phyloP scores from a whole-genome alignment of 1,140 invertebrate species.

The Cydia fagiglandana region DNA sequence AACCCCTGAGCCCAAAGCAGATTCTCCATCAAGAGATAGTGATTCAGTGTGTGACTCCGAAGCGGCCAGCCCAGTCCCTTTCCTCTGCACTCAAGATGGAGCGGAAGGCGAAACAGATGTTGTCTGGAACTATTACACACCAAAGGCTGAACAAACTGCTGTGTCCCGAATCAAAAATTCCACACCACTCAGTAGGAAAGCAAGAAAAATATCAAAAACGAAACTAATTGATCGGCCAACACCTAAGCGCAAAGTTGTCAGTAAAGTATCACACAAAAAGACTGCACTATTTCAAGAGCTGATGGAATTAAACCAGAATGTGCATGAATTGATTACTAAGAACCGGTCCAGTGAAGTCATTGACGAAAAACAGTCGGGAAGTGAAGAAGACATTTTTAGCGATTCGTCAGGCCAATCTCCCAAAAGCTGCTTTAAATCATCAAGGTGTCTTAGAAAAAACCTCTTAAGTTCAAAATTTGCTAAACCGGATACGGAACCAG shows the following conservation, averaged over 20 bases:
- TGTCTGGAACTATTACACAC: slow-evolving; percentile 77
- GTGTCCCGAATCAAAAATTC: slow-evolving; percentile 51
- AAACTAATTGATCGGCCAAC: slow-evolving; percentile 63
- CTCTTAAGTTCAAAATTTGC: slow-evolving; percentile 67
- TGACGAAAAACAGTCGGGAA: slow-evolving; percentile 52
- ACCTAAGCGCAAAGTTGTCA: slow-evolving; percentile 56
- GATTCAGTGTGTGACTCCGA: slow-evolving; percentile 71
- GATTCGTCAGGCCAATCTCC: slow-evolving; percentile 62
- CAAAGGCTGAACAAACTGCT: slow-evolving; percentile 54
- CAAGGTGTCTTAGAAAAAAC: slow-evolving; percentile 63
- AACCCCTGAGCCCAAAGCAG: slow-evolving; percentile 61
- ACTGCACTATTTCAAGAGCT: slow-evolving; percentile 68
- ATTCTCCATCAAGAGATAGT: slow-evolving; percentile 71
- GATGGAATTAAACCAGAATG: slow-evolving; percentile 71
- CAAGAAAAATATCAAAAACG: slow-evolving; percentile 52
- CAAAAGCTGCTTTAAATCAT: slow-evolving; percentile 52
- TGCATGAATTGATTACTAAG: slow-evolving; percentile 63
- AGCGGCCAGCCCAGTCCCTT: slow-evolving; percentile 71
- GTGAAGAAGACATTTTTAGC: slow-evolving; percentile 70
- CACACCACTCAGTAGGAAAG: slow-evolving; percentile 67
- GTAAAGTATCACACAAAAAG: slow-evolving; percentile 56
- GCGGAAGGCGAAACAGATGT: slow-evolving; percentile 74
- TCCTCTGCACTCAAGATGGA: slow-evolving; percentile 77
- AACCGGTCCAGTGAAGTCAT: slow-evolving; percentile 42
- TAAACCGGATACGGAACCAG: slow-evolving; percentile 61